phyloP scores from a whole-genome alignment of 2,113 vertebrate genomes.

The Choloepus hoffmanni region DNA sequence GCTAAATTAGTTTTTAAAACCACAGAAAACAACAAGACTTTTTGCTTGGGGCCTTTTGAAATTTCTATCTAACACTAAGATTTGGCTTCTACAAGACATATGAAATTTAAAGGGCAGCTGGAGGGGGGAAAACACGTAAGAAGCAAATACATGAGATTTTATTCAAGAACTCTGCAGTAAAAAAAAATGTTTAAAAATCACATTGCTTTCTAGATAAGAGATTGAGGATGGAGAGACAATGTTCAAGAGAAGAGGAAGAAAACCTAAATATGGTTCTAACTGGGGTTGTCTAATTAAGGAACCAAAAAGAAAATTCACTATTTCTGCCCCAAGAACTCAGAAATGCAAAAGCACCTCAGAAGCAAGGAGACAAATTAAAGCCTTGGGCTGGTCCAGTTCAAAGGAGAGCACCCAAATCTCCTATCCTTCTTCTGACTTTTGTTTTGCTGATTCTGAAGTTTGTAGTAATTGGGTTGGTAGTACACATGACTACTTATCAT shows the following conservation, averaged over 20 bases:
- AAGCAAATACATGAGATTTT: neutral
- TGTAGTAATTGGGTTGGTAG: neutral
- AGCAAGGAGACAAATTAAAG: neutral
- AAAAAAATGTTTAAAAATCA: neutral
- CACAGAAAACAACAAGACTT: neutral
- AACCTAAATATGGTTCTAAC: neutral
- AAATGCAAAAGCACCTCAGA: slow-evolving; percentile 7
- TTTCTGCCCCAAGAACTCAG: neutral
- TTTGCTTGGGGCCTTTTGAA: slow-evolving; percentile 10
- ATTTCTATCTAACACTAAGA: slow-evolving; percentile 14
- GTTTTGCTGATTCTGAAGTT: neutral
- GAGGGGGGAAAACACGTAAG: neutral
- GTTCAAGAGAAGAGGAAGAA: neutral
- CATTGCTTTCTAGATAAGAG: neutral
- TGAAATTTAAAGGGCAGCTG: neutral
- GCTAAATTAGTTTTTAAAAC: slow-evolving; percentile 21
- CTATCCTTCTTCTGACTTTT: neutral
- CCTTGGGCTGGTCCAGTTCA: neutral
- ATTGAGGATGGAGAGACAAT: neutral
- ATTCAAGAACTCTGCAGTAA: slow-evolving; percentile 24
- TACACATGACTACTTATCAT: neutral
- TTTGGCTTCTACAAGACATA: neutral
- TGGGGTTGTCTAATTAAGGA: neutral
- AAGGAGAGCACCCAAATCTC: neutral
- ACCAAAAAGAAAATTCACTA: neutral